These are phyloP conservation scores for Notolepis coatsorum DNA, from an alignment of 2,797 vertebrate genomes.

Conservation along the genomic window DNA sequence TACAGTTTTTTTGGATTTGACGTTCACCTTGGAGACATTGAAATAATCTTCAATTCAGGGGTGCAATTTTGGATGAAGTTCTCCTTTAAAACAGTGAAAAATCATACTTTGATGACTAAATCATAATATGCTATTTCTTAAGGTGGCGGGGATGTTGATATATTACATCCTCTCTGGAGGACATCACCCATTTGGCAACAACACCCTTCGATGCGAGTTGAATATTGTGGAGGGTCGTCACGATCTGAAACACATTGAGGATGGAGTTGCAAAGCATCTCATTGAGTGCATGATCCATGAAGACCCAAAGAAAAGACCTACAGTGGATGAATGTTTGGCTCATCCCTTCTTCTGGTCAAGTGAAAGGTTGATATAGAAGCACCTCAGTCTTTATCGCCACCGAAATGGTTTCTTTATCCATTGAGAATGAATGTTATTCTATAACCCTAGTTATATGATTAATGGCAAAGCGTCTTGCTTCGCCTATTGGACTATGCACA, in stretches of 20 bases:
- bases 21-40: too few relatives aligned
- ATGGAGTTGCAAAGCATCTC: slow-evolving; percentile 65
- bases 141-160: slow-evolving; percentile 77
- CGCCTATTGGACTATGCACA: too few relatives aligned
- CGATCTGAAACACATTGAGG: slow-evolving; percentile 54
- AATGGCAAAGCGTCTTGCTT: too few relatives aligned
- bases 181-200: slow-evolving; percentile 66
- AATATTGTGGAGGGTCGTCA: slow-evolving; percentile 57
- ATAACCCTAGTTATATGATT: too few relatives aligned
- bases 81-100: not conserved
- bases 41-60: too few relatives aligned
- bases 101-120: not conserved
- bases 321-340: slow-evolving; percentile 55
- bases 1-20: too few relatives aligned
- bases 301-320: slow-evolving; percentile 58
- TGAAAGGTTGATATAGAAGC: slow-evolving; percentile 34
- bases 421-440: too few relatives aligned
- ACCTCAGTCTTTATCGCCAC: too few relatives aligned
- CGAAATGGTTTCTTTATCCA: too few relatives aligned
- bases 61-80: too few relatives aligned
- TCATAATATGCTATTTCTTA: not conserved
- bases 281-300: slow-evolving; percentile 65
- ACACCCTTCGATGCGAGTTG: accelerated
- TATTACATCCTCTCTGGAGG: slow-evolving; percentile 74
- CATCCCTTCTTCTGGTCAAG: slow-evolving; percentile 72